These are phyloP conservation scores for Peromyscus leucopus DNA, from an alignment of 2,113 vertebrate species.

Conservation along the genomic window DNA sequence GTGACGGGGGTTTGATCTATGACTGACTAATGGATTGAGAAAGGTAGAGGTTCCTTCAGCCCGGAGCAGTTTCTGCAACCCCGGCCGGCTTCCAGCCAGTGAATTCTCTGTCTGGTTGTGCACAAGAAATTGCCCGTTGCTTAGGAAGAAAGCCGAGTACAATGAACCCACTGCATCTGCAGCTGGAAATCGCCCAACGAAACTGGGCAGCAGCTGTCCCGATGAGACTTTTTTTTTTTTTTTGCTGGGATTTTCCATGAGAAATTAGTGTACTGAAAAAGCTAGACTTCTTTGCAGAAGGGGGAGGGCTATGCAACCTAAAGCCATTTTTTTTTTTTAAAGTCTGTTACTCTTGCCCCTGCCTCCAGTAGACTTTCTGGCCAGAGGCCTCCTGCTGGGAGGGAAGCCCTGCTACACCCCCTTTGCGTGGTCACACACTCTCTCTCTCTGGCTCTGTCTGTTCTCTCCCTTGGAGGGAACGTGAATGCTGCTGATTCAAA, in stretches of 20 bases:
- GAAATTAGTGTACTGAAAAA: slow-evolving; percentile 36
- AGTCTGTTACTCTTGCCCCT: slow-evolving; percentile 52
- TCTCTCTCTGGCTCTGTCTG: slow-evolving; percentile 1
- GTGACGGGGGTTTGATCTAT: slow-evolving; percentile 61
- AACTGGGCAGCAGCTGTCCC: slow-evolving; percentile 71
- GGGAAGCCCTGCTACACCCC: slow-evolving; percentile 4
- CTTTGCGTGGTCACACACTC: slow-evolving; percentile 26
- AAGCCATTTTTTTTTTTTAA: slow-evolving; percentile 27
- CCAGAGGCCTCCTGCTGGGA: slow-evolving; percentile 70
- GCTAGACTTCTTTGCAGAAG: slow-evolving; percentile 19
- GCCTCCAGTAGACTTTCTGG: slow-evolving; percentile 48
- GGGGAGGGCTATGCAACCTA: neutral
- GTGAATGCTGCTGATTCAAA: slow-evolving; percentile 74
- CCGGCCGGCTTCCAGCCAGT: neutral
- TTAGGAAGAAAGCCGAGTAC: slow-evolving; percentile 7
- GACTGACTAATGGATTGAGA: slow-evolving; percentile 68
- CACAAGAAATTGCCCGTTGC: slow-evolving; percentile 50
- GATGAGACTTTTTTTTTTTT: neutral
- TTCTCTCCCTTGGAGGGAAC: slow-evolving; percentile 51
- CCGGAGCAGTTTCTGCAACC: slow-evolving; percentile 26
- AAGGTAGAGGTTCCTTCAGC: slow-evolving; percentile 50
- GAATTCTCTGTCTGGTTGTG: slow-evolving; percentile 60
- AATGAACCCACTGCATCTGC: neutral
- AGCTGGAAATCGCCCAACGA: slow-evolving; percentile 55
- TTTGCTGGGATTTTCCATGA: slow-evolving; percentile 67